Base-by-base conservation (phyloP, 2,888 invertebrate genomes). In the Eurytoma adleriae region DNA sequence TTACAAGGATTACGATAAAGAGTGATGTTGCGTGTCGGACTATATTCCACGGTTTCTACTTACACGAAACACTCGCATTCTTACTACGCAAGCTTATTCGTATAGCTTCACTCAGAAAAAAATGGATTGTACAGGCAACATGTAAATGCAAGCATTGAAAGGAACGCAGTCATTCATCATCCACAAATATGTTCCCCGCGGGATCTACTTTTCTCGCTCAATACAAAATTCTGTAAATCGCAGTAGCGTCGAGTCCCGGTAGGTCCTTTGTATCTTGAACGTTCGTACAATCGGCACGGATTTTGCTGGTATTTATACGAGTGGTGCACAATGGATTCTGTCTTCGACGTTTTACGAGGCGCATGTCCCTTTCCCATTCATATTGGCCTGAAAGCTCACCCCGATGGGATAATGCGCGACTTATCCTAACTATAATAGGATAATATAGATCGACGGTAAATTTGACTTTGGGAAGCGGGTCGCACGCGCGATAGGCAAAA, bases 361-460 rank as follows among this genome's bases (percentile, higher is more conserved):
- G 40, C 5, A 7, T 5, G 40, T 40, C 4, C 40, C 40, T 7
- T 7, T 40, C 7, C 40, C 40, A 0, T 40, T 7, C 3, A 2
- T 12, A n/a, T 2, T 14, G 7, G 3, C 16, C 4, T 0, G 16
- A 30, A 13, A 24, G 16, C 12, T 14, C 27, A 5, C 14, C 16
- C 2, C n/a, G 40, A 10, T 5, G n/a, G 50, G n/a, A 14, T 54
- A 69, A 54, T 68, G 27, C 68, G 24, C 10, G 24, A 4, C 40
- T 40, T 50, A 13, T 56, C 7, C n/a, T 56, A 30, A n/a, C 1
- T 54, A n/a, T 69, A 20, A 69, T n/a, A 30, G 30, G 30, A 69
- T 69, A 56, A 69, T 27, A 40, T 40, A 69, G 27, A 56, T 52
- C 27, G 27, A 54, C n/a, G 18, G 54, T 27, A n/a, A 52, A 69